A percentile compares a stretch with the other conserved stretches of the same genome.
phyloP scores from a whole-genome alignment of 2,113 vertebrate genomes.

The Macquaria ambigua region DNA sequence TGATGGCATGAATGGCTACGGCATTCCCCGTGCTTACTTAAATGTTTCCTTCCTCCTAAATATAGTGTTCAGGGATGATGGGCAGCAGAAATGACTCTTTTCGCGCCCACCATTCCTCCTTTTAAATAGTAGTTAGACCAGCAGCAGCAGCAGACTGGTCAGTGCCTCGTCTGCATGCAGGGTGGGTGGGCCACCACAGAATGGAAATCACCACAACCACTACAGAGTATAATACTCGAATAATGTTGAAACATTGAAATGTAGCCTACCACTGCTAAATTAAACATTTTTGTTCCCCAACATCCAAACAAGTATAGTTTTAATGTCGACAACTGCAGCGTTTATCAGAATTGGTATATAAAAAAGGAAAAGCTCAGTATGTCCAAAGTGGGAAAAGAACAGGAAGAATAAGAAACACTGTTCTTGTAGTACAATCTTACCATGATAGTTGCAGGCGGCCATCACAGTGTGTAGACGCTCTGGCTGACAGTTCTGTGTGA shows the following conservation, averaged over 20 bases:
- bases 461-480: conserved; percentile 86
- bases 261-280: not conserved
- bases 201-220: not conserved
- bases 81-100: conserved; percentile 4
- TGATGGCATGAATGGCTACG: not conserved
- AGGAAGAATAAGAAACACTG: not conserved
- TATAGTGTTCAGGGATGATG: conserved; percentile 29
- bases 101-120: not conserved
- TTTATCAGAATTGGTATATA: not conserved
- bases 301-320: not conserved
- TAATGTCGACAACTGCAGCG: not conserved
- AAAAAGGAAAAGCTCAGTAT: not conserved
- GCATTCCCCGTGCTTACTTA: conserved; percentile 24
- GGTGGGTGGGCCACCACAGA: conserved; percentile 11
- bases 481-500: conserved; percentile 86
- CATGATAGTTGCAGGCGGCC: conserved; percentile 91
- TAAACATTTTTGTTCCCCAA: not conserved
- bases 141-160: not conserved
- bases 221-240: not conserved
- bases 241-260: not conserved
- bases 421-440: conserved; percentile 74
- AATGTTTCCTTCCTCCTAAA: conserved; percentile 37
- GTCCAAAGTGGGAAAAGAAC: not conserved
- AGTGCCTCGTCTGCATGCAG: conserved; percentile 3
- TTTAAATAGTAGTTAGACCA: conserved; percentile 22